Conservation (phyloP, 2,113 vertebrate species). For the Campylomormyrus numenius region DNA sequence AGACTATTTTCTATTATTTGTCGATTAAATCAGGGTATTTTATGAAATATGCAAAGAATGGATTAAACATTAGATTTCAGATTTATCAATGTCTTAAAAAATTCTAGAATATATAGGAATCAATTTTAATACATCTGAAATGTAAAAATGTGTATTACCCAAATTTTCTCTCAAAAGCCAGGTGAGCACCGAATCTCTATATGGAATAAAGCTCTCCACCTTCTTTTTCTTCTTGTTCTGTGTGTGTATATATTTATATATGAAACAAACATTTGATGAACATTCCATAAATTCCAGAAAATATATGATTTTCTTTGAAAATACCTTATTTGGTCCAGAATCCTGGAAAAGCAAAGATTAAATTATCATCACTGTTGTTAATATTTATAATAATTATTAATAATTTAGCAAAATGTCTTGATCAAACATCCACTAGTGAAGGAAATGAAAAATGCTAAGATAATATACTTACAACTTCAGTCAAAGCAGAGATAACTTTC, state of each 20-base stretch:
- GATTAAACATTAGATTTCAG: background rate
- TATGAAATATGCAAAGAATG: background rate
- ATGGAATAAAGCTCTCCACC: conserved; percentile 87
- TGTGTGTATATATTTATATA: background rate
- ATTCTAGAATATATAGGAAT: background rate
- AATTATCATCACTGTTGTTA: conserved; percentile 10
- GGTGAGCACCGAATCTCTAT: conserved; percentile 91
- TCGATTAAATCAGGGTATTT: background rate
- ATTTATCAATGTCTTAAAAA: background rate
- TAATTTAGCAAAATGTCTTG: background rate
- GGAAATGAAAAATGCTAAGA: background rate
- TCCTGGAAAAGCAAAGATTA: conserved; percentile 61
- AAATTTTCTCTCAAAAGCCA: conserved; percentile 94
- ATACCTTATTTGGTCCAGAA: conserved; percentile 88
- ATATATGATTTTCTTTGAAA: background rate
- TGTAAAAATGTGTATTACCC: conserved; percentile 57
- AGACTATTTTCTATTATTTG: background rate
- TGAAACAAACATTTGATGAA: background rate
- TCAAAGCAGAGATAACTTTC: conserved; percentile 93
- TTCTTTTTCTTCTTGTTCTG: conserved; percentile 97
- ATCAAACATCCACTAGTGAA: background rate
- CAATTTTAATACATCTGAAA: background rate
- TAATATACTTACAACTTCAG: conserved; percentile 73
- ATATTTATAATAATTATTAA: background rate
- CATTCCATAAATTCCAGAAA: background rate